phyloP scores from a whole-genome alignment of 2,888 invertebrate genomes.

The Myopa tessellatipennis region DNA sequence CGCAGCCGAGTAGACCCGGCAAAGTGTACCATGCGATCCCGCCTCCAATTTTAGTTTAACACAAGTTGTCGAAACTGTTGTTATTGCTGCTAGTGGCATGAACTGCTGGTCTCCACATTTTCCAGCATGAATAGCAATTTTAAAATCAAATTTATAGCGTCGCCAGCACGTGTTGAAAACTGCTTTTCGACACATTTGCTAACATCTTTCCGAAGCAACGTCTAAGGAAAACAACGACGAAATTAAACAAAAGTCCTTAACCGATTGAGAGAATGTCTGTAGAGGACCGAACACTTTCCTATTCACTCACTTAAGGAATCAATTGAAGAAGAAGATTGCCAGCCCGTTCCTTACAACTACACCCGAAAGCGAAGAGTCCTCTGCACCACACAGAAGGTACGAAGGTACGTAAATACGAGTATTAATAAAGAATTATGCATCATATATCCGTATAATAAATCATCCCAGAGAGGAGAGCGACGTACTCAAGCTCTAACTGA shows the following conservation, averaged over 20 bases:
- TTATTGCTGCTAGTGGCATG: conserved; percentile 27
- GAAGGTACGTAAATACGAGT: too few species aligned
- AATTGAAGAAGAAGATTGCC: background rate
- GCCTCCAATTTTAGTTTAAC: conserved; percentile 28
- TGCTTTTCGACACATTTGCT: conserved; percentile 55
- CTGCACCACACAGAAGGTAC: too few species aligned
- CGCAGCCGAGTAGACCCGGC: background rate
- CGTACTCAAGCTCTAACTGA: too few species aligned
- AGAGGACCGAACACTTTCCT: background rate
- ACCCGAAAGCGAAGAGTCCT: too few species aligned
- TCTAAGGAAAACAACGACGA: background rate
- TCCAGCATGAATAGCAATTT: conserved; percentile 45
- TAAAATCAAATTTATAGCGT: conserved; percentile 63
- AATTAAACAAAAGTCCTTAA: background rate
- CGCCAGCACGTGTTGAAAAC: conserved; percentile 66
- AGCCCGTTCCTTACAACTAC: too few species aligned
- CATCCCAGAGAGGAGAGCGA: too few species aligned
- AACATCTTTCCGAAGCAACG: conserved; percentile 40
- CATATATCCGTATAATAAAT: too few species aligned
- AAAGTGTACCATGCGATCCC: conserved; percentile 18
- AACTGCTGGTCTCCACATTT: conserved; percentile 44
- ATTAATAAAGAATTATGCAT: too few species aligned
- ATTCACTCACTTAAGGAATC: background rate
- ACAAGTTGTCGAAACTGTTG: conserved; percentile 30
- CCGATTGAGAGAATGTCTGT: background rate